These are phyloP conservation scores for Tringa solitaria DNA, from an alignment of 2,113 vertebrate genomes.

Conservation along the genomic window DNA sequence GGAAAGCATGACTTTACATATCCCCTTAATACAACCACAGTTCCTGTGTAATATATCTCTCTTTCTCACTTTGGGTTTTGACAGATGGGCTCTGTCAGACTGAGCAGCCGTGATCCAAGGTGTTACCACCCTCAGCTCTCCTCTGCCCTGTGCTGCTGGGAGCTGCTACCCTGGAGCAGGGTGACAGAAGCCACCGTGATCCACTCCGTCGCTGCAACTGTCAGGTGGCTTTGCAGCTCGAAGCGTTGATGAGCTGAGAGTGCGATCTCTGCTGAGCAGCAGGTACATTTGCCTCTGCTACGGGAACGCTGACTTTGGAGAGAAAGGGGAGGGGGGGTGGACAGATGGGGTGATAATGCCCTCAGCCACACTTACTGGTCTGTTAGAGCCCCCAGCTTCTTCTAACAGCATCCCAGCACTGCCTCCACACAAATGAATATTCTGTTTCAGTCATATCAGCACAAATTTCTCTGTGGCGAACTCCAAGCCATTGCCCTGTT, in stretches of 20 bases:
- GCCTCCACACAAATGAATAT: background rate
- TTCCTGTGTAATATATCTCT: background rate
- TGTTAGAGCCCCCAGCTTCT: background rate
- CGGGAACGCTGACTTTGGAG: background rate
- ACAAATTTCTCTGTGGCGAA: background rate
- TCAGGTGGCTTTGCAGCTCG: background rate
- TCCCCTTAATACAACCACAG: background rate
- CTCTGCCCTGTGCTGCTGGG: background rate
- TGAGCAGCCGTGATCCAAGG: background rate
- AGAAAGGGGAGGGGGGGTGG: background rate
- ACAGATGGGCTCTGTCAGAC: constrained; percentile 17
- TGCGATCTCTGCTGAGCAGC: background rate
- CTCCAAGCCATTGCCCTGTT: background rate
- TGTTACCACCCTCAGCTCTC: background rate
- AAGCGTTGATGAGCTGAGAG: background rate
- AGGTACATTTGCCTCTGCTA: background rate
- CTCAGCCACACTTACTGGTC: background rate
- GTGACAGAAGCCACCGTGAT: background rate
- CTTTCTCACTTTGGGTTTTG: background rate
- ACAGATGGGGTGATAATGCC: constrained; percentile 28
- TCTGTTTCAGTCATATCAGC: background rate
- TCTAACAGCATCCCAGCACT: background rate
- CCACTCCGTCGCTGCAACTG: accelerated
- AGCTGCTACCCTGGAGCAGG: background rate
- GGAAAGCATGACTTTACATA: background rate